Evolutionary conservation across 2,113 vertebrate genomes (phyloP).

Genomic region (Colaptes auratus): DNA sequence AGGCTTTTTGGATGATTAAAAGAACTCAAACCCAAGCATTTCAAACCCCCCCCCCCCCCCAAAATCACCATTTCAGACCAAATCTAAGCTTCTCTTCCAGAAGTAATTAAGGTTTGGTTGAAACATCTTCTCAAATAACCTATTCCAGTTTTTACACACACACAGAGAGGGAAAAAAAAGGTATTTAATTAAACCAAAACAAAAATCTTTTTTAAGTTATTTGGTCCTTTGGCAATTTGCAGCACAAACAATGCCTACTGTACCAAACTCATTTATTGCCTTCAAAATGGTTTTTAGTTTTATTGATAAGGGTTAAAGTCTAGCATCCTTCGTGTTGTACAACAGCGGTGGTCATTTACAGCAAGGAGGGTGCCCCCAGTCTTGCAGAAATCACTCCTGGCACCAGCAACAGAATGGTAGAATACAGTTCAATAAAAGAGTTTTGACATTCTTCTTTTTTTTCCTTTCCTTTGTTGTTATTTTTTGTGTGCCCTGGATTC

Average conservation of each 20-base stretch:
- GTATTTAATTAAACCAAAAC: constrained; percentile 62
- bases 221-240: constrained; percentile 89
- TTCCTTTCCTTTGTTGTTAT: not conserved
- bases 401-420: constrained; percentile 73
- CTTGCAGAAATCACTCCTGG: constrained; percentile 73
- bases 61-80: constrained; percentile 68
- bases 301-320: constrained; percentile 70
- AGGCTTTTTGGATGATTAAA: constrained; percentile 74
- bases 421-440: constrained; percentile 73
- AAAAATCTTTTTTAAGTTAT: constrained; percentile 70
- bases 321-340: constrained; percentile 70
- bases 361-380: constrained; percentile 62
- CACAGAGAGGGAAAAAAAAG: constrained; percentile 68
- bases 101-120: constrained; percentile 77
- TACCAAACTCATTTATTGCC: constrained; percentile 83
- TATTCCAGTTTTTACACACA: constrained; percentile 70
- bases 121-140: constrained; percentile 71
- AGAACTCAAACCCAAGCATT: not conserved
- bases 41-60: too few species aligned
- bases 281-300: constrained; percentile 76
- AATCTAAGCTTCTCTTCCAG: constrained; percentile 75
- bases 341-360: constrained; percentile 66
- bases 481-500: constrained; percentile 61
- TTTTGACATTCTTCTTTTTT: constrained; percentile 58
- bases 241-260: constrained; percentile 80